A percentile compares a stretch with the other conserved stretches of the same genome.
These are phyloP conservation scores for Caenorhabditis sulstoni DNA, from an alignment of 2,888 invertebrate species.

Conservation along the genomic window DNA sequence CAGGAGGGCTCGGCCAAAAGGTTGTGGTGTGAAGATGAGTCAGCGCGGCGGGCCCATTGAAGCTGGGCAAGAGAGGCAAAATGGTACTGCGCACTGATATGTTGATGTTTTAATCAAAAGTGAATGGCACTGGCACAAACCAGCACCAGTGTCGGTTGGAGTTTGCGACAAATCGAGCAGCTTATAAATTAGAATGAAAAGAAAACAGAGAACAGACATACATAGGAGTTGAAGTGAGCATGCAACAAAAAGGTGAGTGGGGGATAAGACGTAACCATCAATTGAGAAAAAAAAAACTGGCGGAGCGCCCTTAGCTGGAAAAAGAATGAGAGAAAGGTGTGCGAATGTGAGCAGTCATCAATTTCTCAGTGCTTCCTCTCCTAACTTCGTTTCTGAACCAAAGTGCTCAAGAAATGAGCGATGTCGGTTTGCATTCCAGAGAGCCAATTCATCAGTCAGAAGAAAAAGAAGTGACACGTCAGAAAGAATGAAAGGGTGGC, in stretches of 20 bases:
- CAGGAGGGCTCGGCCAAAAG: conserved; percentile 11
- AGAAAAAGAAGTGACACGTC: conserved; percentile 16
- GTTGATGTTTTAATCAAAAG: conserved; percentile 44
- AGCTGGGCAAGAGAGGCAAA: conserved; percentile 47
- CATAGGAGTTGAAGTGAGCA: too few species aligned
- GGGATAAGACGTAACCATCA: neutral
- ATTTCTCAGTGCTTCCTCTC: conserved; percentile 6
- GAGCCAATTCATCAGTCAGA: conserved; percentile 2
- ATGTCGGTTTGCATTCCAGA: conserved; percentile 6
- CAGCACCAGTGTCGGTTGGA: conserved; percentile 10
- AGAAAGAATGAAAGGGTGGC: too few species aligned
- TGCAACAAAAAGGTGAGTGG: too few species aligned
- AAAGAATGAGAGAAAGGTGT: conserved; percentile 5
- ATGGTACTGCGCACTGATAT: conserved; percentile 52
- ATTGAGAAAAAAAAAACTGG: neutral
- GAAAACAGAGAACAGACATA: neutral
- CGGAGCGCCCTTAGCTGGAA: neutral
- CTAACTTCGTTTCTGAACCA: conserved; percentile 6
- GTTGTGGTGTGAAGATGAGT: conserved; percentile 32
- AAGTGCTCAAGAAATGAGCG: neutral
- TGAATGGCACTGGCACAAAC: conserved; percentile 54
- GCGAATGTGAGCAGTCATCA: conserved; percentile 11
- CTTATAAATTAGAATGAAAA: neutral
- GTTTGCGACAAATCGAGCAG: neutral
- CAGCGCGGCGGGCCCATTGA: conserved; percentile 46